phyloP scores from a whole-genome alignment of 53 echinoderm and acorn worm species.

The Hippasteria phrygiana region DNA sequence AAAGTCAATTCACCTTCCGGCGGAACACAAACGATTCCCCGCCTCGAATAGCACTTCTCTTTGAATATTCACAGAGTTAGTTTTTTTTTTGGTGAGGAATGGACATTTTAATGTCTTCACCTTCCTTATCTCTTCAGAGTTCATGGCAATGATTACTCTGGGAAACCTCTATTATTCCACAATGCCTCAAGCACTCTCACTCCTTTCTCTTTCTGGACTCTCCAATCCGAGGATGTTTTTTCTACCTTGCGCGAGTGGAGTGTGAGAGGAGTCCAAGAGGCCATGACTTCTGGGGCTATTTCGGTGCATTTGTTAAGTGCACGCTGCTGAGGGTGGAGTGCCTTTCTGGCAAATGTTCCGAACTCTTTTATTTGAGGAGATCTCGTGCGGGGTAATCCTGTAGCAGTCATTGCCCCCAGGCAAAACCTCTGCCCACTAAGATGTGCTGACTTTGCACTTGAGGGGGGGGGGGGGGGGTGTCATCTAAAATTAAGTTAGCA shows the following conservation, averaged over 20 bases:
- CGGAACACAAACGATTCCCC: conserved; percentile 35
- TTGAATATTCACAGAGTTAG: conserved; percentile 48
- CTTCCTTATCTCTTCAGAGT: not conserved
- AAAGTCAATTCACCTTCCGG: conserved; percentile 39
- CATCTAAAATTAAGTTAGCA: no score
- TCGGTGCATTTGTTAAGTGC: conserved; percentile 15
- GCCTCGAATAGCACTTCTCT: conserved; percentile 4
- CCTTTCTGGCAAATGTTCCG: conserved; percentile 30
- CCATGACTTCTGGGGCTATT: not conserved
- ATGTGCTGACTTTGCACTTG: conserved; percentile 23
- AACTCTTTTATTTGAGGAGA: conserved; percentile 56
- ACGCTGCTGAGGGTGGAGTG: conserved; percentile 36
- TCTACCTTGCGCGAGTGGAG: conserved; percentile 5
- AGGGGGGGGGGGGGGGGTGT: no score
- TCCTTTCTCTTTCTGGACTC: not conserved
- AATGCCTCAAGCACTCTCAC: conserved; percentile 20
- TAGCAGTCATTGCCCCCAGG: not conserved
- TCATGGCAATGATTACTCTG: not conserved
- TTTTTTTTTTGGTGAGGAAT: not conserved
- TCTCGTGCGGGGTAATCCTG: conserved; percentile 28
- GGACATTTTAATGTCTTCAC: not conserved
- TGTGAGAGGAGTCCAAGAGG: conserved; percentile 1
- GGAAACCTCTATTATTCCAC: conserved; percentile 9
- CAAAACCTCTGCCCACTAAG: not conserved
- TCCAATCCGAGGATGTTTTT: conserved; percentile 4